Conservation (phyloP, 2,888 invertebrate genomes). For the Chrysina gloriosa region DNA sequence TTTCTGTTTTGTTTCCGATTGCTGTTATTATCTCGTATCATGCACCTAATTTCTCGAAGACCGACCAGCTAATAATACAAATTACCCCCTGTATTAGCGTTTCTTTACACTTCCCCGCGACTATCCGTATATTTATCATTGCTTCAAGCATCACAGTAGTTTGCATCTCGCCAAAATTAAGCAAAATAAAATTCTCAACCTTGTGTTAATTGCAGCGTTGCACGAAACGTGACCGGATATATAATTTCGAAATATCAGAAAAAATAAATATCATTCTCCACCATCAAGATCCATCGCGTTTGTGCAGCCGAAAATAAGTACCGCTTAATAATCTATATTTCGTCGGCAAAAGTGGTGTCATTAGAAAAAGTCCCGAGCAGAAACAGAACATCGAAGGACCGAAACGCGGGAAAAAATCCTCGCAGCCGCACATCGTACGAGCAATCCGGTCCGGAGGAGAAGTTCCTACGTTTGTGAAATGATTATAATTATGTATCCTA, state of each 20-base stretch:
- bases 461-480: conserved; percentile 56
- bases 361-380: conserved; percentile 37
- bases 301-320: neutral
- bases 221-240: conserved; percentile 1
- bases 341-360: conserved; percentile 43
- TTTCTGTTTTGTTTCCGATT: too few species aligned
- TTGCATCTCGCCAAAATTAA: neutral
- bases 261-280: conserved; percentile 1
- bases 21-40: too few species aligned
- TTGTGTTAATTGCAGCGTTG: conserved; percentile 6
- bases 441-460: conserved; percentile 44
- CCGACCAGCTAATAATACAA: neutral
- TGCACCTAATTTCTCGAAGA: too few species aligned
- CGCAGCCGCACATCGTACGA: conserved; percentile 8
- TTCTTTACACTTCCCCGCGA: neutral
- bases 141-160: neutral
- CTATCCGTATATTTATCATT: neutral
- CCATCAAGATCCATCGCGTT: neutral
- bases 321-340: conserved; percentile 35
- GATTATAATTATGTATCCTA: conserved; percentile 61
- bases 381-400: conserved; percentile 2
- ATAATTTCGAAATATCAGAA: conserved; percentile 11
- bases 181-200: neutral
- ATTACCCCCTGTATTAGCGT: neutral
- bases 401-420: conserved; percentile 2